These are phyloP conservation scores for Macrosiphum euphorbiae DNA, from an alignment of 2,888 invertebrate species.

Conservation along the genomic window DNA sequence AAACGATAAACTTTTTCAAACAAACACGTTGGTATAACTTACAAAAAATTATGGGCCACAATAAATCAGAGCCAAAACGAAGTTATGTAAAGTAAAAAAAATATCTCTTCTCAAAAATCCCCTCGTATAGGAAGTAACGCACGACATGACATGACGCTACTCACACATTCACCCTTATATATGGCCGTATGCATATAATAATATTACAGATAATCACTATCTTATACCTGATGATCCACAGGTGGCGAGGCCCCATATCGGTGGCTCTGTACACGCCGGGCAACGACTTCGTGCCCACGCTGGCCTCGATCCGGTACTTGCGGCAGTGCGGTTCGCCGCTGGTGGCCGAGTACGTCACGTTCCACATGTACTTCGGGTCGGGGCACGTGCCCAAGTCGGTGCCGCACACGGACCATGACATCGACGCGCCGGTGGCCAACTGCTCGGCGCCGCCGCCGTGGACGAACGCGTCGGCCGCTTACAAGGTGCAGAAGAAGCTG, in stretches of 20 bases:
- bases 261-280: slow-evolving; percentile 91
- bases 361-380: slow-evolving; percentile 90
- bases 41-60: no score
- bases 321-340: slow-evolving; percentile 81
- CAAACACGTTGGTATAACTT: no score
- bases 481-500: slow-evolving; percentile 84
- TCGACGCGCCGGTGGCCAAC: slow-evolving; percentile 79
- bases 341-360: slow-evolving; percentile 84
- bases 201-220: neutral
- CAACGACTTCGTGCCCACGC: slow-evolving; percentile 81
- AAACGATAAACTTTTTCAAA: no score
- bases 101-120: neutral
- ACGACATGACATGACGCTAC: no score
- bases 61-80: neutral
- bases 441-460: slow-evolving; percentile 78
- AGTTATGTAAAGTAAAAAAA: neutral
- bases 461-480: slow-evolving; percentile 76
- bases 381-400: slow-evolving; percentile 82
- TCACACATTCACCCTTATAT: no score
- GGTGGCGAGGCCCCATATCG: slow-evolving; percentile 91
- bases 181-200: no score
- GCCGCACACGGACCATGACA: slow-evolving; percentile 74
- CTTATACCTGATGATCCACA: slow-evolving; percentile 70
- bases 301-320: slow-evolving; percentile 85
- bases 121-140: no score